phyloP scores from a whole-genome alignment of 2,113 vertebrate genomes.

The Holacanthus passer region DNA sequence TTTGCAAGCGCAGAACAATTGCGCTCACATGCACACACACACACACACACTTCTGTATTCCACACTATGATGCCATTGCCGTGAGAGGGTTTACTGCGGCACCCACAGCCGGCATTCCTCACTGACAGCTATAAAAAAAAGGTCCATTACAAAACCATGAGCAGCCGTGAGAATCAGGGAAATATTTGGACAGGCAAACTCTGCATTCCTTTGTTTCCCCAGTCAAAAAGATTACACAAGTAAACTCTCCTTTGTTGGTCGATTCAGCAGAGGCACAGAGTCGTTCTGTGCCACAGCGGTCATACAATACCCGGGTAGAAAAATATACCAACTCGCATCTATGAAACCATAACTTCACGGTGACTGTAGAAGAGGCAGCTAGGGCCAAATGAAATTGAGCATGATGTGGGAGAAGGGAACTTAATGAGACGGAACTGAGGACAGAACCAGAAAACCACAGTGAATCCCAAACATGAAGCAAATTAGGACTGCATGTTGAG shows the following conservation, averaged over 20 bases:
- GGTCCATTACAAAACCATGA: constrained; percentile 68
- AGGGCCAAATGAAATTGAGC: constrained; percentile 71
- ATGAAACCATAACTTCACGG: constrained; percentile 32
- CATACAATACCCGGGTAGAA: not conserved
- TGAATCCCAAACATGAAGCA: constrained; percentile 66
- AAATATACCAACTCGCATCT: constrained; percentile 1
- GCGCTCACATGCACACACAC: constrained; percentile 2
- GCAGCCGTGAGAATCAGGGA: constrained; percentile 64
- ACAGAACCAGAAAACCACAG: constrained; percentile 76
- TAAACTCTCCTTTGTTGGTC: constrained; percentile 37
- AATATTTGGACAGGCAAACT: constrained; percentile 67
- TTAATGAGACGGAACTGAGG: constrained; percentile 78
- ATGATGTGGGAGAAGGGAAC: constrained; percentile 65
- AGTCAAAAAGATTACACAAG: constrained; percentile 53
- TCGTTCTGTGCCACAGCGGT: constrained; percentile 17
- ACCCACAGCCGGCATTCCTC: constrained; percentile 69
- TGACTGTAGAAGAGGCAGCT: constrained; percentile 35
- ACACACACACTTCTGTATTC: constrained; percentile 38
- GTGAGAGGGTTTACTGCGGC: constrained; percentile 73
- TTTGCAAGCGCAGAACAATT: constrained; percentile 39
- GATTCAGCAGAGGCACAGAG: constrained; percentile 31
- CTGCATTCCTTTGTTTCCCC: constrained; percentile 68
- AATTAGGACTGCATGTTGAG: constrained; percentile 69
- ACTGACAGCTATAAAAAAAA: constrained; percentile 75
- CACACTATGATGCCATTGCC: constrained; percentile 65